These are phyloP conservation scores for Holothuria glaberrima DNA, from an alignment of 35 echinoderm and acorn worm species.

Conservation along the genomic window DNA sequence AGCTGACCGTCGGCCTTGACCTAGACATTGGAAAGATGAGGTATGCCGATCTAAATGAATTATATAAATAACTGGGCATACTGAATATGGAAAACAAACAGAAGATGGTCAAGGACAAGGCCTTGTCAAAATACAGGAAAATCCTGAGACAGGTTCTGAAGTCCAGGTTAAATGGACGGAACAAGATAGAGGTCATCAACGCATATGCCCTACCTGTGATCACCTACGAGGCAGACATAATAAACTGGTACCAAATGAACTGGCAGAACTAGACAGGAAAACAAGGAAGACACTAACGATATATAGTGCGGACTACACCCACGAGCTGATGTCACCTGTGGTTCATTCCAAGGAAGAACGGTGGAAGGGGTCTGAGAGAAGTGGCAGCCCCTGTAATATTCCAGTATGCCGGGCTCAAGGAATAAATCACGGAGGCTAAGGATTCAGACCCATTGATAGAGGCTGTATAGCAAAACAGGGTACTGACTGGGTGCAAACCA, in stretches of 20 bases:
- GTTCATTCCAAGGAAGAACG: not conserved
- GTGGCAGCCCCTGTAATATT: not conserved
- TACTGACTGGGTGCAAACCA: not conserved
- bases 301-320: not conserved
- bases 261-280: slow-evolving; percentile 2
- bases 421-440: not conserved
- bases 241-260: not conserved
- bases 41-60: not conserved
- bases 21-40: not conserved
- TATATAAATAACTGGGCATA: not conserved
- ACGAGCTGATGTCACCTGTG: not conserved
- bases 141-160: not conserved
- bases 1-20: too few species aligned
- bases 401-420: not conserved
- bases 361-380: slow-evolving; percentile 13
- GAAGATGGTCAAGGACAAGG: not conserved
- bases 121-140: not conserved
- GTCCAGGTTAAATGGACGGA: not conserved
- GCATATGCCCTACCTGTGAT: slow-evolving; percentile 11
- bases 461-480: slow-evolving; percentile 1
- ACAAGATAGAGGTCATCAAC: slow-evolving; percentile 5
- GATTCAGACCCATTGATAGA: slow-evolving; percentile 22
- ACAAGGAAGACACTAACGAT: slow-evolving; percentile 3
- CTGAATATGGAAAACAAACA: not conserved
- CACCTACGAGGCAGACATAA: not conserved